phyloP scores from a whole-genome alignment of 1,140 invertebrate species.

The Eriocheir sinensis region DNA sequence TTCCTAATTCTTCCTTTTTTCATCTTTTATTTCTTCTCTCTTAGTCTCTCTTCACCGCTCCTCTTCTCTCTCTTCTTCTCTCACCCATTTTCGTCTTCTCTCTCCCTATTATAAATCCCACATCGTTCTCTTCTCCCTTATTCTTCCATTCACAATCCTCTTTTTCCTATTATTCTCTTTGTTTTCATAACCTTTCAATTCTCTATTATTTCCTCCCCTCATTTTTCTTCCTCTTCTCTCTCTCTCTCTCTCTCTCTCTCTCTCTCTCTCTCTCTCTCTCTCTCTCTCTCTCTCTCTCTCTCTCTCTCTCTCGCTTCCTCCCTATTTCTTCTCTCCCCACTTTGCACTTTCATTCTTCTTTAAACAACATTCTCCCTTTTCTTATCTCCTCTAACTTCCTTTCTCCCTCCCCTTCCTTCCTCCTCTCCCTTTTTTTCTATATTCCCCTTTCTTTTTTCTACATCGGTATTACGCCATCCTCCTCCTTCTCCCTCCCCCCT shows the following conservation, averaged over 20 bases:
- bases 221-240: slow-evolving; percentile 16
- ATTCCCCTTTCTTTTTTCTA: neutral
- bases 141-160: neutral
- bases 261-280: too few species aligned
- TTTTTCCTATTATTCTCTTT: neutral
- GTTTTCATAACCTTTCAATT: neutral
- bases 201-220: neutral
- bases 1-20: neutral
- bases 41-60: neutral
- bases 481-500: neutral
- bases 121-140: neutral
- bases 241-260: slow-evolving; percentile 48
- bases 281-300: too few species aligned
- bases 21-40: too few species aligned
- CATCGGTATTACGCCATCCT: neutral
- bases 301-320: neutral
- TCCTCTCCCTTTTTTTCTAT: neutral
- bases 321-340: neutral
- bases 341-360: neutral
- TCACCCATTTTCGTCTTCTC: neutral
- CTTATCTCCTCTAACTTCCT: too few species aligned
- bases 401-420: too few species aligned
- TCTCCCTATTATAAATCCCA: neutral
- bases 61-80: neutral
- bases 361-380: too few species aligned